Evolutionary conservation across 2,888 invertebrate species (phyloP).

Genomic region (Heterodera filipjevi): DNA sequence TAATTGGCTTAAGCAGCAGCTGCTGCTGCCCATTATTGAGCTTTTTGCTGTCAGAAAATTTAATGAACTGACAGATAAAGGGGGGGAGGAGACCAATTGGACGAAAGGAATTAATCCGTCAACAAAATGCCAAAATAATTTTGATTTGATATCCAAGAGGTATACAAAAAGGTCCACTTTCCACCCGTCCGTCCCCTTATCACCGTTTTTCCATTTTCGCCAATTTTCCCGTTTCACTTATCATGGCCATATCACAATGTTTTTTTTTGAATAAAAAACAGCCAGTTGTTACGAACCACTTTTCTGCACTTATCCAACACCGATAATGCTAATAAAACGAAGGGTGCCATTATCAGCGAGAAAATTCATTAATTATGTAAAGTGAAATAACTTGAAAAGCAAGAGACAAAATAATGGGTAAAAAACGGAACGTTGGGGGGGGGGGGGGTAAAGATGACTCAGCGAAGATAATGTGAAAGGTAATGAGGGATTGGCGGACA

Average conservation of each 20-base stretch:
- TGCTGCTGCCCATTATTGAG: background rate
- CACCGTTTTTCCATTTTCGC: background rate
- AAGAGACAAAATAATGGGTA: background rate
- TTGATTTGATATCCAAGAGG: too few relatives aligned
- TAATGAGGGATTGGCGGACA: background rate
- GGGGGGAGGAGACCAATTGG: background rate
- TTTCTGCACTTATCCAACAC: background rate
- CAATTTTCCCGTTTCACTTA: background rate
- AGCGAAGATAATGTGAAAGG: background rate
- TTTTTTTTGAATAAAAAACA: background rate
- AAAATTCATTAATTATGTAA: background rate
- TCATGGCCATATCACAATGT: background rate
- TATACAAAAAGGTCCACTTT: too few relatives aligned
- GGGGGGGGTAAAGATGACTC: background rate
- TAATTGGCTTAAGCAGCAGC: slow-evolving; percentile 7
- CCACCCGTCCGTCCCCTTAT: background rate
- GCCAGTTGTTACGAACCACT: background rate
- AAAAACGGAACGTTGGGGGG: background rate
- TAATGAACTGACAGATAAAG: background rate
- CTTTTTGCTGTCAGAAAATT: background rate
- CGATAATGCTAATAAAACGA: background rate
- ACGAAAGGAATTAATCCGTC: too few relatives aligned
- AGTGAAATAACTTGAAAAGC: background rate
- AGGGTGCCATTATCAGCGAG: background rate
- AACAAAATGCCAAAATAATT: too few relatives aligned